These are phyloP conservation scores for Sorex fumeus DNA, from an alignment of 2,113 vertebrate species.

Conservation along the genomic window DNA sequence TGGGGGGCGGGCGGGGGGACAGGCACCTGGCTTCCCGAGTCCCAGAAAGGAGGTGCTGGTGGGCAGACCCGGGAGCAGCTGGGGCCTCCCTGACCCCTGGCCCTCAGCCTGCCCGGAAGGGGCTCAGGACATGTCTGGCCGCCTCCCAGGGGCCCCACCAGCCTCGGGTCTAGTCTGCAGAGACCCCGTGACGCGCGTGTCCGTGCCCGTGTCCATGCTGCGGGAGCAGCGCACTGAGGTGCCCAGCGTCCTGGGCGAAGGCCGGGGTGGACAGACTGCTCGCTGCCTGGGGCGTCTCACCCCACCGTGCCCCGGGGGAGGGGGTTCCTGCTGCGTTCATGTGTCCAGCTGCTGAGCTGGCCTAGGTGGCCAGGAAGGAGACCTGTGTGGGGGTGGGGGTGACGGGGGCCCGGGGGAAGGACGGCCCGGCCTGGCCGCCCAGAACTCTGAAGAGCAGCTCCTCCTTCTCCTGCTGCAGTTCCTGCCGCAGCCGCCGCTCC, in stretches of 20 bases:
- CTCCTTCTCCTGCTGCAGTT: slow-evolving; percentile 93
- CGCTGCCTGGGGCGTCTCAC: background rate
- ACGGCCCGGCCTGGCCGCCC: slow-evolving; percentile 84
- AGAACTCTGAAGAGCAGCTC: slow-evolving; percentile 93
- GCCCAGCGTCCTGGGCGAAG: background rate
- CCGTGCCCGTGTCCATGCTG: too few relatives aligned
- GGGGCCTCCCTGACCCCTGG: too few relatives aligned
- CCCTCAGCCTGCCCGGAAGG: too few relatives aligned
- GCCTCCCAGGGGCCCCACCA: too few relatives aligned
- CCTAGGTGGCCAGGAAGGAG: slow-evolving; percentile 87
- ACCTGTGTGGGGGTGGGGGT: slow-evolving; percentile 77
- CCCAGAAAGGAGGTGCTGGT: too few relatives aligned
- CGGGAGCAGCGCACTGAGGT: too few relatives aligned
- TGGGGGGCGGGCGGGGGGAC: background rate
- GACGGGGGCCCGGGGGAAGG: slow-evolving; percentile 86
- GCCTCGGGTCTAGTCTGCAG: too few relatives aligned
- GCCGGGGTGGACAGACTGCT: background rate
- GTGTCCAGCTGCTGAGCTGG: accelerated
- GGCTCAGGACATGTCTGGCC: too few relatives aligned
- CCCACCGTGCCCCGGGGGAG: too few relatives aligned
- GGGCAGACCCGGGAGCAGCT: too few relatives aligned
- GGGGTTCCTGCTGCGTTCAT: background rate
- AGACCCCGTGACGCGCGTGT: too few relatives aligned
- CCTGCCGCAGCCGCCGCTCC: slow-evolving; percentile 88
- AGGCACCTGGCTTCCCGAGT: background rate